Percentiles rank a stretch among this genome's conserved stretches.
Conservation (phyloP, 2,797 vertebrate species). For the Falco concolor region DNA sequence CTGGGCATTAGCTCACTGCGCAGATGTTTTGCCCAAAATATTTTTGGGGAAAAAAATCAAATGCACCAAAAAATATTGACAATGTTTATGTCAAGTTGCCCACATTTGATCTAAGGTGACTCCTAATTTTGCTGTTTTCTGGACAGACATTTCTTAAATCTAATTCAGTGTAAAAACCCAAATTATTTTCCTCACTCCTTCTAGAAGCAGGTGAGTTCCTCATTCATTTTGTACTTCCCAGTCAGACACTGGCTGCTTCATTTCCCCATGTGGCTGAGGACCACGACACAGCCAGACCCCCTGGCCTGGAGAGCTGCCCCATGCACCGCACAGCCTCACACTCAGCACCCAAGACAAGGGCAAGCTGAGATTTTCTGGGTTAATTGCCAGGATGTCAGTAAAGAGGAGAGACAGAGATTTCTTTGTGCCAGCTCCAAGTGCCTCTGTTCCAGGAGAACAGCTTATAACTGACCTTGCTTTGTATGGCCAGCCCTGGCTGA, state of each 20-base stretch:
- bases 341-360: conserved; percentile 21
- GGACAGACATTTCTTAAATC: rapidly evolving
- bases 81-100: neutral
- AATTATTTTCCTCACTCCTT: neutral
- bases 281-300: rapidly evolving
- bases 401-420: conserved; percentile 50
- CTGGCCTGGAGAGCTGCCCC: rapidly evolving
- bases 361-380: conserved; percentile 39
- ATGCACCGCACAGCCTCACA: neutral
- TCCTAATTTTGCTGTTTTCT: neutral
- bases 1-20: neutral
- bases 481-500: conserved; percentile 18
- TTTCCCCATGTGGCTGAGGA: rapidly evolving
- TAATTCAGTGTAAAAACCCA: neutral
- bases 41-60: neutral
- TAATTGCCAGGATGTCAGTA: conserved; percentile 54
- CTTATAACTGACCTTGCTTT: conserved; percentile 31
- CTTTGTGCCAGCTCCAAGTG: conserved; percentile 61
- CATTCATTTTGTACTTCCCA: rapidly evolving
- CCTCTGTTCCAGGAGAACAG: conserved; percentile 38
- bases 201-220: neutral
- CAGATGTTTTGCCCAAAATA: neutral
- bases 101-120: rapidly evolving
- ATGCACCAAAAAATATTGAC: neutral
- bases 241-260: rapidly evolving